phyloP scores from a whole-genome alignment of 1,140 invertebrate genomes.

The Zaprionus davidi region DNA sequence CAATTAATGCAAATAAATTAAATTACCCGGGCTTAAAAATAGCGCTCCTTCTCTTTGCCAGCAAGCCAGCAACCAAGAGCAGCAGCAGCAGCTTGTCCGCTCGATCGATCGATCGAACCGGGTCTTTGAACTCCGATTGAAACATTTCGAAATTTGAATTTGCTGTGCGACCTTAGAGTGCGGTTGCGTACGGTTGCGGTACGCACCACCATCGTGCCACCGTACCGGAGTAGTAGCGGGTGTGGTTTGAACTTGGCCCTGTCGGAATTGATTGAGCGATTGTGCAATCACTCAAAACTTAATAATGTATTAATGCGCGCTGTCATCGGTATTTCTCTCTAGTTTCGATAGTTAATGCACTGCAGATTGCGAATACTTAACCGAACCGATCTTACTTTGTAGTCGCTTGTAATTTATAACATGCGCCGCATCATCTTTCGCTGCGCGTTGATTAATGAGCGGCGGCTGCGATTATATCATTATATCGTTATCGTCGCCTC shows the following conservation, averaged over 20 bases:
- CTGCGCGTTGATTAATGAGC: conserved; percentile 51
- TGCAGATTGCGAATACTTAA: conserved; percentile 4
- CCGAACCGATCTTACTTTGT: conserved; percentile 2
- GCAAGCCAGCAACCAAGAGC: background rate
- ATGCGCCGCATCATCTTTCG: conserved; percentile 33
- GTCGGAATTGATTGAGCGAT: conserved; percentile 60
- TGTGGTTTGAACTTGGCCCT: conserved; percentile 73
- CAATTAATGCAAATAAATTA: conserved; percentile 74
- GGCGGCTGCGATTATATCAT: conserved; percentile 15
- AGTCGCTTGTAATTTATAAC: conserved; percentile 26
- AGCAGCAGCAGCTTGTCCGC: conserved; percentile 40
- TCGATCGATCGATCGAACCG: background rate
- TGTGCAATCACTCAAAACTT: conserved; percentile 35
- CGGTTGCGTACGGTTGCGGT: conserved; percentile 36
- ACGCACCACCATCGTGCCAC: background rate
- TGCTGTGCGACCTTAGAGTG: conserved; percentile 58
- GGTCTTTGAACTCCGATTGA: conserved; percentile 62
- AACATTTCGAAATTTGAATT: conserved; percentile 41
- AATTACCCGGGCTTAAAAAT: conserved; percentile 75
- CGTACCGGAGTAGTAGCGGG: conserved; percentile 46
- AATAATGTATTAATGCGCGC: conserved; percentile 38
- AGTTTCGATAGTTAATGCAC: conserved; percentile 4
- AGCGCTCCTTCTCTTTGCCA: conserved; percentile 42
- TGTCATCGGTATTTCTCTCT: conserved; percentile 3
- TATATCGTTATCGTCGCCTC: background rate